phyloP scores from a whole-genome alignment of 2,797 vertebrate species.

The Poeciliopsis infans region DNA sequence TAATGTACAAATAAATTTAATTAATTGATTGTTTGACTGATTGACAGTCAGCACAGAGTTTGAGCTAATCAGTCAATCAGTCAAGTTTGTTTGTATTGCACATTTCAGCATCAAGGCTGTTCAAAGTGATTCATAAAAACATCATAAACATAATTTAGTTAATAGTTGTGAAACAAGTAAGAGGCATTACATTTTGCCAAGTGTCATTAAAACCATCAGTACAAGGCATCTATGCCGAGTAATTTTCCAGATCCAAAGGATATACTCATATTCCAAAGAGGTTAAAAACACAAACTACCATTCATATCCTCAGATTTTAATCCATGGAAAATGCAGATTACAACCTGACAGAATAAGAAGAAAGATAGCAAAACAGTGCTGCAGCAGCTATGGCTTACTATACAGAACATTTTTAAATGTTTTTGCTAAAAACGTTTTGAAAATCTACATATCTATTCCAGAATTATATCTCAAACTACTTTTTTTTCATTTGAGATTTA shows the following conservation, averaged over 20 bases:
- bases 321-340: background rate
- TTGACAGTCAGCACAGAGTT: too few relatives aligned
- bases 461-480: background rate
- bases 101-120: too few relatives aligned
- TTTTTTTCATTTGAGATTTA: background rate
- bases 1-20: too few relatives aligned
- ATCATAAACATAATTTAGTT: too few relatives aligned
- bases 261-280: background rate
- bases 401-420: background rate
- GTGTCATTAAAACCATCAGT: too few relatives aligned
- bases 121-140: too few relatives aligned
- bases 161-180: too few relatives aligned
- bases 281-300: background rate
- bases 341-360: background rate
- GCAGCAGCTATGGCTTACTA: background rate
- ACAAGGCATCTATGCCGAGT: too few relatives aligned
- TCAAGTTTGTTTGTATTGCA: too few relatives aligned
- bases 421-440: background rate
- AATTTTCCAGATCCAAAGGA: background rate
- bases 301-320: background rate
- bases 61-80: too few relatives aligned
- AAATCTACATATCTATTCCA: background rate
- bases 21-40: too few relatives aligned
- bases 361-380: background rate
- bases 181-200: too few relatives aligned